Percentiles rank a stretch among this genome's conserved stretches.
Evolutionary conservation across 2,888 invertebrate species (phyloP).

Genomic region (Limnephilus rhombicus): DNA sequence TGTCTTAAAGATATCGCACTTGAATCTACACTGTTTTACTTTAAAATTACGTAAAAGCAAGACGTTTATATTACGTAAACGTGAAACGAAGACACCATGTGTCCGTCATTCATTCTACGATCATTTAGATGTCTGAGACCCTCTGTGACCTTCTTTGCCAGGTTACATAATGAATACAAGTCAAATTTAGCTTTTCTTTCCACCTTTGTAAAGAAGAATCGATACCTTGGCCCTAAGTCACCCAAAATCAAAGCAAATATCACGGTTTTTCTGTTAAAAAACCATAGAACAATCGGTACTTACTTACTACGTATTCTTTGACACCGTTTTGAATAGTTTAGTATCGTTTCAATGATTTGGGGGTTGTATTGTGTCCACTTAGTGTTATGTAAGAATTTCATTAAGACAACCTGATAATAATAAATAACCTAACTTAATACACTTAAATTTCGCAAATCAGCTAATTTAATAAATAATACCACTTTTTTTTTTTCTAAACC

Average conservation of each 20-base stretch:
- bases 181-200: conserved; percentile 5
- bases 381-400: not conserved
- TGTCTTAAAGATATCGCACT: not conserved
- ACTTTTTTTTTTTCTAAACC: not conserved
- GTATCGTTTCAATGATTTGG: not conserved
- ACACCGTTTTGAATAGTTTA: not conserved
- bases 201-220: not conserved
- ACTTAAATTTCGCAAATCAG: not conserved
- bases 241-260: not conserved
- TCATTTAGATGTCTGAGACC: not conserved
- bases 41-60: not conserved
- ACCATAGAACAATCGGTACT: not conserved
- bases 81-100: not conserved
- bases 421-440: not conserved
- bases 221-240: not conserved
- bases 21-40: not conserved
- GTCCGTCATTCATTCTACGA: not conserved
- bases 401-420: not conserved
- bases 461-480: not conserved
- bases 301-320: not conserved
- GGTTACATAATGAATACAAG: conserved; percentile 23
- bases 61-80: not conserved
- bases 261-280: not conserved
- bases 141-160: not conserved
- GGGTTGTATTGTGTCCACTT: not conserved